Base-by-base conservation (phyloP, 2,888 invertebrate species). In the Epirrhoe alternata region DNA sequence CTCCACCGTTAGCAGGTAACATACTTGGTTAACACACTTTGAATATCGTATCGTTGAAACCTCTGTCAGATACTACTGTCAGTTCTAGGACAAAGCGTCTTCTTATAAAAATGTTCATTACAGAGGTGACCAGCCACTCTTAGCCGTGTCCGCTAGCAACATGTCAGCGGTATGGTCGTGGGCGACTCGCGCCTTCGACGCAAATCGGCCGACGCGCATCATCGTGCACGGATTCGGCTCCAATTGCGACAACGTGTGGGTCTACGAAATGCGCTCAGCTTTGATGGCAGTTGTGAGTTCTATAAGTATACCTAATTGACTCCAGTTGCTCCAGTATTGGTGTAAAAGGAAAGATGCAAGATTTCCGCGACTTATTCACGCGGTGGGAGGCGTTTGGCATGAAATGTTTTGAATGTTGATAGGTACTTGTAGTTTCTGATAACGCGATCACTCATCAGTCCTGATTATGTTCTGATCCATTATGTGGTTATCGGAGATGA, bases 221-320 rank as follows among this genome's bases (percentile, higher is more conserved):
- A 96, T 99, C 77, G 97, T 98, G 0, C 98, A 99, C 82, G 98
- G 98, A 2, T 99, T 99, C 84, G 98, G 98, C 0, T 97, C 97
- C 65, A 97, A 97, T 79, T 98, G 98, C 84, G 96, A 96, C 61
- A 97, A 97, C 81, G 96, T 98, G 17, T 99, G 99, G 99, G 97
- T 98, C 10, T 97, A 97, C 82, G 97, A 98, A 87, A 98, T 98
- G 97, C 95, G 98, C 65, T 97, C 97, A 31, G 98, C 98, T 6
- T 93, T 98, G 14, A 96, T 98, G 95, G 96, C 97, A 60, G 97
- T 97, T 84, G 97, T 97, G 86, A 94, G 95, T 92, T 53, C 35
- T 7, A 24, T 7, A 12, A 8, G 35, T 8, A 42, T 4, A 0
- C 12, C 5, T 42, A 12, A 12, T 24, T 12, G 38, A 12, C 8